These are phyloP conservation scores for Ophion ellenae DNA, from an alignment of 2,888 invertebrate species.

Conservation along the genomic window DNA sequence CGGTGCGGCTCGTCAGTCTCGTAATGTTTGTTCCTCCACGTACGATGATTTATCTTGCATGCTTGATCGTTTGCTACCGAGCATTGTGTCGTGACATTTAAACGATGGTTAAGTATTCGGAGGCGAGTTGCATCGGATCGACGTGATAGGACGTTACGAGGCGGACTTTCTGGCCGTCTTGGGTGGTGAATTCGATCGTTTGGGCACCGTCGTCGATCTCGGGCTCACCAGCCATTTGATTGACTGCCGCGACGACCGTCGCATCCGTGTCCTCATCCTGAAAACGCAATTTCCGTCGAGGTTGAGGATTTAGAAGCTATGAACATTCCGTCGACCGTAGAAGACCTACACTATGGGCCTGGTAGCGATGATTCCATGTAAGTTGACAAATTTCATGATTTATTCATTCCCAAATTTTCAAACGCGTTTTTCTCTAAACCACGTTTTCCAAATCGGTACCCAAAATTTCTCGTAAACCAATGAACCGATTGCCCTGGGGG, in stretches of 20 bases:
- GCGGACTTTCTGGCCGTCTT: slow-evolving; percentile 86
- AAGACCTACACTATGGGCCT: no score
- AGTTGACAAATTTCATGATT: no score
- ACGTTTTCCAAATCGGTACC: no score
- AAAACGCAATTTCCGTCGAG: slow-evolving; percentile 9
- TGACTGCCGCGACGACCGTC: slow-evolving; percentile 76
- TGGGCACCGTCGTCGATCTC: slow-evolving; percentile 77
- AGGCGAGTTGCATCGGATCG: slow-evolving; percentile 82
- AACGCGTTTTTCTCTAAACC: no score
- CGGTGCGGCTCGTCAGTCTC: slow-evolving; percentile 7
- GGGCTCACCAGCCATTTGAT: slow-evolving; percentile 75
- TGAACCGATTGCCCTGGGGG: no score
- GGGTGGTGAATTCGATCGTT: slow-evolving; percentile 85
- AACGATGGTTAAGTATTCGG: slow-evolving; percentile 83
- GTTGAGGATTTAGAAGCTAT: no score
- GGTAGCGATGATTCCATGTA: no score
- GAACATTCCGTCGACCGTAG: no score
- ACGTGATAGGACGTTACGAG: slow-evolving; percentile 86
- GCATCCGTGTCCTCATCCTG: slow-evolving; percentile 79
- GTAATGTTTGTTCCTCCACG: not conserved
- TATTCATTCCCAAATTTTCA: no score
- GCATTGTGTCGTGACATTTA: slow-evolving; percentile 68
- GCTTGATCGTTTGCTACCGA: not conserved
- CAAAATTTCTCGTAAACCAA: no score
- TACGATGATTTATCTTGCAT: not conserved